Percentiles rank a stretch among this genome's conserved stretches.
Evolutionary conservation across 2,797 vertebrate genomes (phyloP).

Genomic region (Hydrocynus forskahlii): DNA sequence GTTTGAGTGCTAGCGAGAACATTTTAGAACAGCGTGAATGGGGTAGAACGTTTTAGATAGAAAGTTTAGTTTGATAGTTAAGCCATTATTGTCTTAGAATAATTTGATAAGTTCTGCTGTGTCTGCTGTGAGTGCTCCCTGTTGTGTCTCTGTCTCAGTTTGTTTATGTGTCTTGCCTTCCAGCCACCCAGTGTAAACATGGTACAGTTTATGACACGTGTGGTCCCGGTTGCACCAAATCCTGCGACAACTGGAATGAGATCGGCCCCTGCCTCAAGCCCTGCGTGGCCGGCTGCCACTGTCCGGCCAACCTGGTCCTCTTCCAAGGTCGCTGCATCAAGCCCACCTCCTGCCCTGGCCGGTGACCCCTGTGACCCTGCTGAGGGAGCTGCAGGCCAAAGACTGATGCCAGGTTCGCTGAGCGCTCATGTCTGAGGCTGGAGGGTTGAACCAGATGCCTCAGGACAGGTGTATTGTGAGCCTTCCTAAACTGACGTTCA

Average conservation of each 20-base stretch:
- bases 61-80: neutral
- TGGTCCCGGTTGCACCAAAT: slow-evolving; percentile 93
- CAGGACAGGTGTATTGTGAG: slow-evolving; percentile 42
- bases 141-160: neutral
- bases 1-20: no score
- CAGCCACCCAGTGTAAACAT: slow-evolving; percentile 94
- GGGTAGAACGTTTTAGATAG: no score
- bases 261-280: slow-evolving; percentile 90
- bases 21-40: no score
- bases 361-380: slow-evolving; percentile 81
- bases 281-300: slow-evolving; percentile 95
- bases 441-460: neutral
- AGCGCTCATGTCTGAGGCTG: neutral
- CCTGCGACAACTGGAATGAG: slow-evolving; percentile 98
- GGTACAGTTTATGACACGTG: slow-evolving; percentile 94
- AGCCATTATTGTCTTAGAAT: no score
- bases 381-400: slow-evolving; percentile 53
- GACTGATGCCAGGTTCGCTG: neutral
- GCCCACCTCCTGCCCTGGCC: slow-evolving; percentile 91
- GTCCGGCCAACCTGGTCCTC: slow-evolving; percentile 91
- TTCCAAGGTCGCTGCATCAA: slow-evolving; percentile 94
- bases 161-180: slow-evolving; percentile 37
- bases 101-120: no score
- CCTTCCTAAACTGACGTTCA: neutral
- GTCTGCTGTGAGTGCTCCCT: neutral